These are phyloP conservation scores for Argyra leucocephala DNA, from an alignment of 2,888 invertebrate species.

Conservation along the genomic window DNA sequence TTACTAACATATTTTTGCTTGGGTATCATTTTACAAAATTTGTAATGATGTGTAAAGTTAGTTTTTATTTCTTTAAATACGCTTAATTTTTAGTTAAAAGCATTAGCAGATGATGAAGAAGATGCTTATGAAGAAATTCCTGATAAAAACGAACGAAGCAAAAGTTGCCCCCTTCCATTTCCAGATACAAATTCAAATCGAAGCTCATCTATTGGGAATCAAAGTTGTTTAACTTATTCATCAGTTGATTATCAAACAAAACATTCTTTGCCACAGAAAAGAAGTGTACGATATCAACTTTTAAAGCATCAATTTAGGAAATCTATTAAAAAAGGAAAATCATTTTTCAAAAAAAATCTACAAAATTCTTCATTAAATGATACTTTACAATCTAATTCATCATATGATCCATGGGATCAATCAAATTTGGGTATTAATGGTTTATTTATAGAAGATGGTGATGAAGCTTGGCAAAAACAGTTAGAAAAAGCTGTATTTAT, in stretches of 20 bases:
- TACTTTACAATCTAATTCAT: slow-evolving; percentile 5
- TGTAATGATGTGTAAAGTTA: too few relatives aligned
- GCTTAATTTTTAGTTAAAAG: not conserved
- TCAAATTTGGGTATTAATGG: slow-evolving; percentile 31
- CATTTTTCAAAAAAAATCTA: slow-evolving; percentile 26
- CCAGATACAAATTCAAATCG: not conserved
- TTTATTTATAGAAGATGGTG: slow-evolving; percentile 27
- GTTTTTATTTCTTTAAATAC: not conserved
- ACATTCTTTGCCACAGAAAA: not conserved
- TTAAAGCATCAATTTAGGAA: slow-evolving; percentile 36
- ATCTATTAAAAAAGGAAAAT: slow-evolving; percentile 37
- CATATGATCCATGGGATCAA: slow-evolving; percentile 24
- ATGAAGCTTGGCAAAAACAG: slow-evolving; percentile 36
- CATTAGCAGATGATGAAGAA: not conserved
- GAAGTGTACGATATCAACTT: slow-evolving; percentile 28
- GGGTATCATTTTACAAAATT: too few relatives aligned
- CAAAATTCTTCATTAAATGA: not conserved
- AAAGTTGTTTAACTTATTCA: not conserved
- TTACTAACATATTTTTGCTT: not conserved
- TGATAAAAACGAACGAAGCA: not conserved
- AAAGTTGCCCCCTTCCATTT: not conserved
- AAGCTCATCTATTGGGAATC: not conserved
- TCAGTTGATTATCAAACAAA: not conserved
- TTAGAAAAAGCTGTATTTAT: slow-evolving; percentile 44
- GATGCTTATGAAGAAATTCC: not conserved